Base-by-base conservation (phyloP, 2,113 vertebrate genomes). In the Bolborhynchus lineola region DNA sequence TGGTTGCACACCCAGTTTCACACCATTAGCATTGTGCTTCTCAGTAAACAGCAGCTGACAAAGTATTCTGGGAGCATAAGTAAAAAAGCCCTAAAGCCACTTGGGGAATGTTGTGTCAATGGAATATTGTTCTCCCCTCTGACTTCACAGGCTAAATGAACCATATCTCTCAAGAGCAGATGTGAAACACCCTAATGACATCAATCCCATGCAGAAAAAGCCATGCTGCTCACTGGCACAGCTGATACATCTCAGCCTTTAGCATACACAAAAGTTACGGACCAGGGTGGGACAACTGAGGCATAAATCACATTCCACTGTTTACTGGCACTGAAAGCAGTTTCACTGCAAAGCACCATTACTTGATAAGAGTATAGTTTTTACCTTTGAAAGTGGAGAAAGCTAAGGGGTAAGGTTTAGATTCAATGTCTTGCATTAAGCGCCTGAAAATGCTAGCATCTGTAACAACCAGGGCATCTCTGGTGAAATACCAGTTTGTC, bases 121-220 rank as follows among this genome's bases (percentile, higher is more conserved):
- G 57, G 86, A 76, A 79, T 50, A 96, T 95, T 96, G 96, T 97
- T 96, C 80, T 95, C 31, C 46, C 8, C 62, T 86, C 80, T 50
- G 70, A 91, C 57, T 53, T 96, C 86, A 93, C 44, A 87, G 31
- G 70, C 92, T 50, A 94, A 70, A 89, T 86, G 46, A 88, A 88
- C 87, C 9, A 0, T 94, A 93, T 94, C 86, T 88, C 67, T 81
- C 18, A 26, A 26, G 67, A 70, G 88, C 96, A 96, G 94, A 96
- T 79, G 74, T 76, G 83, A 77, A 97, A 96, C 93, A 82, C 92
- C 83, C 93, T 72, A 13, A 76, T 93, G 92, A 96, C 78, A 87
- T 95, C 91, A 92, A 13, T 25, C 13, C 49, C 39, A 5, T 33
- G 35, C 41, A 91, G 89, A 75, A 68, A 26, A 82, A 55, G 41